Evolutionary conservation across 2,797 vertebrate species (phyloP).

Genomic region (Myripristis murdjan): DNA sequence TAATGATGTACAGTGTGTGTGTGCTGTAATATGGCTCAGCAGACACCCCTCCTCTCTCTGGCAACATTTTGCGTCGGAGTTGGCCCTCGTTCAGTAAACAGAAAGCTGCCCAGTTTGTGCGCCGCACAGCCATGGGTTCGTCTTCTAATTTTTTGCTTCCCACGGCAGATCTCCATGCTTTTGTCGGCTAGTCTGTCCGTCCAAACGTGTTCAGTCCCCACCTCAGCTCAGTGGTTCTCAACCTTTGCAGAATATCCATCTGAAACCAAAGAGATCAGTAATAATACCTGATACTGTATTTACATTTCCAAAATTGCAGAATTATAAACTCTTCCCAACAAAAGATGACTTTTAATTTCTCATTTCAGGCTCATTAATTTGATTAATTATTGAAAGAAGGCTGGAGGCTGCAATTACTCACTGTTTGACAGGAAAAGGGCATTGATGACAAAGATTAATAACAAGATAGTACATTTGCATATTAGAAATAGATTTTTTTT

Average conservation of each 20-base stretch:
- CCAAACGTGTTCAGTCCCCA: slow-evolving; percentile 21
- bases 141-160: slow-evolving; percentile 53
- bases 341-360: background rate
- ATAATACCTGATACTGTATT: background rate
- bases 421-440: background rate
- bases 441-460: background rate
- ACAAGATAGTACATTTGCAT: background rate
- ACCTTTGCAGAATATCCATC: background rate
- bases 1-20: slow-evolving; percentile 41
- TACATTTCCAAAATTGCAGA: background rate
- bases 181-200: background rate
- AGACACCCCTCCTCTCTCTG: slow-evolving; percentile 72
- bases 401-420: background rate
- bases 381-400: background rate
- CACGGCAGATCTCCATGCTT: background rate
- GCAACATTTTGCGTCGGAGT: slow-evolving; percentile 68
- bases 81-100: slow-evolving; percentile 78
- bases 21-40: slow-evolving; percentile 68
- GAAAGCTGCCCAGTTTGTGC: slow-evolving; percentile 77
- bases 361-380: background rate
- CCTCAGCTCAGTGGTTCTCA: slow-evolving; percentile 62
- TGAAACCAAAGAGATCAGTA: background rate
- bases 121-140: slow-evolving; percentile 75
- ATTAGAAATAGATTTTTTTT: background rate
- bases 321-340: background rate